Conservation (phyloP, 1,140 invertebrate species). For the Drosophila ohnishii region DNA sequence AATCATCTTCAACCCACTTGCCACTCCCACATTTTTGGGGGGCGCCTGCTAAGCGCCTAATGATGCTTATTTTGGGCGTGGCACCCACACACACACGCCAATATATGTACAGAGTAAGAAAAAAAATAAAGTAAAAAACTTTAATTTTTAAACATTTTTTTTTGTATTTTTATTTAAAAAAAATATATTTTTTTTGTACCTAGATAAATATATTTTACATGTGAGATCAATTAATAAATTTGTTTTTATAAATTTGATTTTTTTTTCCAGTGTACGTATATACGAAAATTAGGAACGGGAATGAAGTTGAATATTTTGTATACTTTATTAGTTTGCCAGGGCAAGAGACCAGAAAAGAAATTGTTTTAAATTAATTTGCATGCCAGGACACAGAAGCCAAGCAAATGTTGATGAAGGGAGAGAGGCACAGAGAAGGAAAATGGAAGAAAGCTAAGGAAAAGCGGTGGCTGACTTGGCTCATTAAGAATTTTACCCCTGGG, state of each 20-base stretch:
- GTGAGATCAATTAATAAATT: too few species aligned
- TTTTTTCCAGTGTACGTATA: background rate
- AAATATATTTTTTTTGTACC: too few species aligned
- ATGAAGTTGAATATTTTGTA: slow-evolving; percentile 44
- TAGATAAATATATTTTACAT: too few species aligned
- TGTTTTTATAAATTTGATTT: too few species aligned
- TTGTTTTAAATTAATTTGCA: slow-evolving; percentile 78
- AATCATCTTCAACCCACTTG: slow-evolving; percentile 62
- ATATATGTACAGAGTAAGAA: slow-evolving; percentile 11
- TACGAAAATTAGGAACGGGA: background rate
- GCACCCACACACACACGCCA: slow-evolving; percentile 12
- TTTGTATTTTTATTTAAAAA: too few species aligned
- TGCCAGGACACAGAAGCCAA: slow-evolving; percentile 49
- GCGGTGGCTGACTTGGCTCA: slow-evolving; percentile 38
- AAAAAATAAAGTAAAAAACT: background rate
- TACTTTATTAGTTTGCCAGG: slow-evolving; percentile 64
- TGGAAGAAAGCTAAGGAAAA: slow-evolving; percentile 15
- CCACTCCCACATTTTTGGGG: slow-evolving; percentile 14
- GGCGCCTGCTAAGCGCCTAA: slow-evolving; percentile 70
- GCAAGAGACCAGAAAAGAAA: slow-evolving; percentile 60
- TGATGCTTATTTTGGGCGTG: slow-evolving; percentile 70
- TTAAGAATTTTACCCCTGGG: slow-evolving; percentile 50
- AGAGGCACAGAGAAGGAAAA: background rate
- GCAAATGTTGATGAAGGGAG: background rate
- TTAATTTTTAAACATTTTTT: too few species aligned